phyloP scores from a whole-genome alignment of 2,797 vertebrate genomes.

The Podarcis siculus region DNA sequence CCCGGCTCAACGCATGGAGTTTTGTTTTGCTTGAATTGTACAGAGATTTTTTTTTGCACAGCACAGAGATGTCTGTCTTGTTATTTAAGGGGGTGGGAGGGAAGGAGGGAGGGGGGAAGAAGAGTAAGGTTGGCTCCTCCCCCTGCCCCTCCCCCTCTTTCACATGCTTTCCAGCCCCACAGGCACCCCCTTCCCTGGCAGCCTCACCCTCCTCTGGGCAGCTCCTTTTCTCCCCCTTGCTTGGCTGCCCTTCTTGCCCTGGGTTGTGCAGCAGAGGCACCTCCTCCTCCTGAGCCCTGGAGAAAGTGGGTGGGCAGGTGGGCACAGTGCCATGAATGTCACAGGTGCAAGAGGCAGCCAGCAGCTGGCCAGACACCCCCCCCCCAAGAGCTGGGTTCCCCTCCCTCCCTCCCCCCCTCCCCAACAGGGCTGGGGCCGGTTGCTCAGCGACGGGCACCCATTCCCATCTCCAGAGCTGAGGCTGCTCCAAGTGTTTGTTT shows the following conservation, averaged over 20 bases:
- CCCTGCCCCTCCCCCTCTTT: neutral
- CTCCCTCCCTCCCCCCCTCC: neutral
- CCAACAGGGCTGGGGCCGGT: neutral
- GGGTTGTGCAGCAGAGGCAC: neutral
- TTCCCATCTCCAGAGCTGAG: neutral
- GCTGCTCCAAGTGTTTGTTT: constrained; percentile 53
- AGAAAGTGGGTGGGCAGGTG: too few species aligned
- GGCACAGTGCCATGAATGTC: neutral
- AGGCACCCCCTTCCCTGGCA: neutral
- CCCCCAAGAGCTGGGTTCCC: neutral
- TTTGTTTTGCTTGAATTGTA: constrained; percentile 74
- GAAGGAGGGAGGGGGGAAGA: neutral
- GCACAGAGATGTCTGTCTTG: constrained; percentile 58
- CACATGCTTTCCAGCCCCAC: neutral
- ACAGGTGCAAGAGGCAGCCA: neutral
- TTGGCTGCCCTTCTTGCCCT: neutral
- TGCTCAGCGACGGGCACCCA: neutral
- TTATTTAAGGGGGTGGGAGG: constrained; percentile 57
- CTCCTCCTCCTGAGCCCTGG: neutral
- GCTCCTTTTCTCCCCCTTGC: neutral
- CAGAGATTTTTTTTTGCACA: constrained; percentile 71
- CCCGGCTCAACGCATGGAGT: constrained; percentile 65
- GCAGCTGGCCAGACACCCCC: too few species aligned
- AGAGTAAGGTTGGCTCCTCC: neutral
- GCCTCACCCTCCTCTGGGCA: neutral